phyloP scores from a whole-genome alignment of 2,888 invertebrate genomes.

The Phaedon cochleariae region DNA sequence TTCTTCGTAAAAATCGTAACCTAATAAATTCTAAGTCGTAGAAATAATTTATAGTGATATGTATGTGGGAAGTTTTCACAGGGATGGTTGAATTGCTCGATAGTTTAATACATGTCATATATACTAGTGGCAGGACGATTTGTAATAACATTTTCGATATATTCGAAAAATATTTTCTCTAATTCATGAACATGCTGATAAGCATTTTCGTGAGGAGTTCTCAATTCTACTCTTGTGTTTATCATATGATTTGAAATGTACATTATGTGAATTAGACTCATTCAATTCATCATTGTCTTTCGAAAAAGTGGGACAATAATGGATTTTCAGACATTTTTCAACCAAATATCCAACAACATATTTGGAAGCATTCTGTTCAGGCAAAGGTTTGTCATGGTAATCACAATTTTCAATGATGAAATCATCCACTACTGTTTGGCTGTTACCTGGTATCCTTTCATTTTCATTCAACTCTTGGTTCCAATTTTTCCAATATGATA shows the following conservation, averaged over 20 bases:
- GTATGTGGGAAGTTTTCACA: conserved; percentile 6
- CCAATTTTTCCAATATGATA: neutral
- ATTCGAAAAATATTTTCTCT: conserved; percentile 4
- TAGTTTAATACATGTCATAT: neutral
- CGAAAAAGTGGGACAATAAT: neutral
- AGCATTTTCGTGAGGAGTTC: neutral
- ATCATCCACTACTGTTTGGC: neutral
- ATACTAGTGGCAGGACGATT: conserved; percentile 1
- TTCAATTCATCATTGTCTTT: conserved; percentile 7
- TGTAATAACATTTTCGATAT: neutral
- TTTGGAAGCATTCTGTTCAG: conserved; percentile 6
- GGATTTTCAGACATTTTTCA: conserved; percentile 1
- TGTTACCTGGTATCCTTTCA: neutral
- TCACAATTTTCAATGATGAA: neutral
- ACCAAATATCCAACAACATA: conserved; percentile 12
- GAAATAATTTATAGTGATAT: neutral
- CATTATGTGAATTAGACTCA: conserved; percentile 1
- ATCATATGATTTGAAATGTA: neutral
- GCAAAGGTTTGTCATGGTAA: neutral
- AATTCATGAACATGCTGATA: neutral
- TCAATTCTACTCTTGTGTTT: neutral
- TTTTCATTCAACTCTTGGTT: neutral
- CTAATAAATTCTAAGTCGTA: neutral
- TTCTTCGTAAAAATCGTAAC: neutral
- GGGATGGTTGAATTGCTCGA: neutral